Base-by-base conservation (phyloP, 64 coral and sea anemone species). In the Stichodactyla mertensii region DNA sequence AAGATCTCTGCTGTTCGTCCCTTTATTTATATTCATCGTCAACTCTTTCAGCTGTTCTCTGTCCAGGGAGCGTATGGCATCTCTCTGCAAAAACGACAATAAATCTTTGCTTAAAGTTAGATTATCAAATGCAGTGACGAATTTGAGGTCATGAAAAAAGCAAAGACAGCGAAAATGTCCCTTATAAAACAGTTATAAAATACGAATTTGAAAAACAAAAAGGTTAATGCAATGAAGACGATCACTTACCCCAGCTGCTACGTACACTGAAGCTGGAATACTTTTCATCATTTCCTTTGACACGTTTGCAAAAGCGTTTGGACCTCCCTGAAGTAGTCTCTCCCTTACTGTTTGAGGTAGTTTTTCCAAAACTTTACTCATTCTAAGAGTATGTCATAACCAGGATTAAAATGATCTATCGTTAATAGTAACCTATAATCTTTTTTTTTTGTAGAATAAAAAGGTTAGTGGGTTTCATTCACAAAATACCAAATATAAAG, bases 11-110 rank as follows among this genome's bases (percentile, higher is more conserved):
- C 55, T 61, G 57, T 20, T 64, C 28, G 83, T 64, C 51, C 57
- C 56, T 55, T 52, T 55, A 16, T 57, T 61, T 22, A 85, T 27
- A 9, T 36, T 61, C n/a, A 16, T 85, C 2, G 56, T 55, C 55
- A 85, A 28, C 16, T 55, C 31, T 85, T 85, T 55, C n/a, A 85
- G 31, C 23, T 85, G 55, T 36, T 85, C 54, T 18, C 56, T 61
- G 27, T 64, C 16, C 83, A 85, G 16, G 27, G 51, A 52, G 11
- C 60, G 55, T 54, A 85, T 85, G 6, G 83, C 83, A 24, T 85
- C 83, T 85, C 13, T 85, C 83, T 85, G 20, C 27, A 22, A 11
- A 31, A 22, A 61, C 54, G 26, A 85, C 55, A 55, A 58, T 4
- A 84, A 9, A 84, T n/a, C 9, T 81, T 81, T 51, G 26, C 36